These are phyloP conservation scores for Drosophila nikananu DNA, from an alignment of 1,140 invertebrate genomes.

Conservation along the genomic window DNA sequence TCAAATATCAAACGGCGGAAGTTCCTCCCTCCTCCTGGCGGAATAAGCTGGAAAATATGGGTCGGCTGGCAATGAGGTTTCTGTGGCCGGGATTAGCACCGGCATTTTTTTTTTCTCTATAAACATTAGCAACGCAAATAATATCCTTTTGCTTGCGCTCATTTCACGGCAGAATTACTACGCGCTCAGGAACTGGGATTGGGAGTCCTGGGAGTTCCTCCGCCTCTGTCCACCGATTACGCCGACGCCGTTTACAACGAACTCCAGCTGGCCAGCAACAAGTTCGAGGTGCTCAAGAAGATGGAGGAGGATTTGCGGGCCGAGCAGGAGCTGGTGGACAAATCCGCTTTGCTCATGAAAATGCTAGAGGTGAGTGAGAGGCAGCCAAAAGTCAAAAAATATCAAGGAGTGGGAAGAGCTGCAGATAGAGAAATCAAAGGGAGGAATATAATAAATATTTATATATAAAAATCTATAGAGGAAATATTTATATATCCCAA, in stretches of 20 bases:
- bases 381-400: neutral
- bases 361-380: constrained; percentile 72
- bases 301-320: constrained; percentile 78
- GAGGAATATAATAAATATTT: neutral
- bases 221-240: constrained; percentile 57
- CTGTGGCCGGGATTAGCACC: constrained; percentile 60
- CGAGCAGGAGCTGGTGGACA: constrained; percentile 83
- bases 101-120: constrained; percentile 27
- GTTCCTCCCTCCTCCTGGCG: neutral
- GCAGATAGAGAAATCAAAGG: constrained; percentile 4
- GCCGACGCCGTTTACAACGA: constrained; percentile 71
- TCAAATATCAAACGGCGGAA: constrained; percentile 66
- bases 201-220: constrained; percentile 13
- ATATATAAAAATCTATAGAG: no score
- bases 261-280: constrained; percentile 69
- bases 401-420: neutral
- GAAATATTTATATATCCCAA: no score
- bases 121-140: constrained; percentile 58
- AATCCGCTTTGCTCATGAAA: constrained; percentile 84
- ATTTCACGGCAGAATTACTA: constrained; percentile 68
- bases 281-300: constrained; percentile 77
- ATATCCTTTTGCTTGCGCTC: constrained; percentile 52
- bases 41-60: constrained; percentile 11
- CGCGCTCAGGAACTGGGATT: constrained; percentile 39
- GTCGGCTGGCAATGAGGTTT: neutral